phyloP scores from a whole-genome alignment of 2,888 invertebrate species.

The Pheosia tremula region DNA sequence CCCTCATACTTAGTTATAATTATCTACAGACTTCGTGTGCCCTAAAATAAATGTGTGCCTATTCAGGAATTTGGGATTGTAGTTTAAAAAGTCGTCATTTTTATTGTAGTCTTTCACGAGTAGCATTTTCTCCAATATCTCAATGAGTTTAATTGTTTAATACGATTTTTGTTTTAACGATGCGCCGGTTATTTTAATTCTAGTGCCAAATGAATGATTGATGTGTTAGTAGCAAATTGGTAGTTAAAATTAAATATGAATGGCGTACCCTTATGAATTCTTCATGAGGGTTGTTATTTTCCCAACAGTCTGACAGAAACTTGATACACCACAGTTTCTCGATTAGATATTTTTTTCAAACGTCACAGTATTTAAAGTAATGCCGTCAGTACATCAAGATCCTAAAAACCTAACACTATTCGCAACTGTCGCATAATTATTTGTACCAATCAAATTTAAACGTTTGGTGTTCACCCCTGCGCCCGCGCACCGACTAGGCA shows the following conservation, averaged over 20 bases:
- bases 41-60: constrained; percentile 22
- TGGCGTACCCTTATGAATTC: too few species aligned
- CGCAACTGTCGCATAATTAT: constrained; percentile 26
- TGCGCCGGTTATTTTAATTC: too few species aligned
- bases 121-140: constrained; percentile 23
- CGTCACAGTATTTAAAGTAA: background rate
- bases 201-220: too few species aligned
- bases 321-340: too few species aligned
- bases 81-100: constrained; percentile 33
- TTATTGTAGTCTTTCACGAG: constrained; percentile 29
- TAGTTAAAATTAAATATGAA: too few species aligned
- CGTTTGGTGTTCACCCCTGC: constrained; percentile 29
- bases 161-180: constrained; percentile 1
- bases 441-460: constrained; percentile 45
- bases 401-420: constrained; percentile 10
- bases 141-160: constrained; percentile 19
- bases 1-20: too few species aligned
- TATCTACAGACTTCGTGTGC: background rate
- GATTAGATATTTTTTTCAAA: background rate
- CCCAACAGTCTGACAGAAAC: too few species aligned
- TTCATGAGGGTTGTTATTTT: too few species aligned
- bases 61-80: constrained; percentile 36
- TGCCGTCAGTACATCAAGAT: background rate
- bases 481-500: constrained; percentile 6
- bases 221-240: too few species aligned